Evolutionary conservation across 2,888 invertebrate genomes (phyloP), one percentile per base, ranked within the genome.

Genomic region (Agonopterix subpropinquella): DNA sequence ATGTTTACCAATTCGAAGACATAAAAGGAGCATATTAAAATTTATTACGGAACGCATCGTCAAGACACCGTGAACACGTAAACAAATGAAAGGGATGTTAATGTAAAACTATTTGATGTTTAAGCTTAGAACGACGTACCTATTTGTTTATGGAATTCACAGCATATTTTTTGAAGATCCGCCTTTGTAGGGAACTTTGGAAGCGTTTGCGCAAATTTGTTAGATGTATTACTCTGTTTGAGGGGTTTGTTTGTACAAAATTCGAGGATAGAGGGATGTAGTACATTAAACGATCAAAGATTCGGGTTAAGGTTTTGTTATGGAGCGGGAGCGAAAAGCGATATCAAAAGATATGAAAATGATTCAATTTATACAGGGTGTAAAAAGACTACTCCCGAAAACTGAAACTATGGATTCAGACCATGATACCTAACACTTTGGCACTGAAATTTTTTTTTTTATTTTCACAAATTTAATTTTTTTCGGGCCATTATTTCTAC

Each of bases 91-190:
- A 64, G 68, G 70, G 70, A 77, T 73, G 77, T 73, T 77, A 80
- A 77, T 76, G 72, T 73, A 64, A 67, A 71, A 77, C 74, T 83
- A 81, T 84, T 83, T 82, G 82, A 83, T 84, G 74, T 80, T 73
- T 63, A 54, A n/a, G 59, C 67, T 67, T 65, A 73, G 68, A 70
- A 60, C 58, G 52, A 53, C 49, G 52, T 5, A 28, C 28, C 28
- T 70, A 70, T 78, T 77, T 80, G 71, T 77, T 71, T 75, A 71
- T 65, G 53, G 64, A 67, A 70, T 70, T 66, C 62, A 64, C 59
- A 56, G 62, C 55, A 63, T 65, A 68, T 67, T 72, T 71, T 70
- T 67, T 64, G 62, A 61, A 63, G 10, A 36, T 53, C 49, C 51
- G 57, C 57, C 61, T 72, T 67, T 66, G 47, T 53, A 52, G 53